A percentile compares a stretch with the other conserved stretches of the same genome.
These are phyloP conservation scores for Arenicola marina DNA, from an alignment of 2,888 invertebrate species.

Conservation along the genomic window DNA sequence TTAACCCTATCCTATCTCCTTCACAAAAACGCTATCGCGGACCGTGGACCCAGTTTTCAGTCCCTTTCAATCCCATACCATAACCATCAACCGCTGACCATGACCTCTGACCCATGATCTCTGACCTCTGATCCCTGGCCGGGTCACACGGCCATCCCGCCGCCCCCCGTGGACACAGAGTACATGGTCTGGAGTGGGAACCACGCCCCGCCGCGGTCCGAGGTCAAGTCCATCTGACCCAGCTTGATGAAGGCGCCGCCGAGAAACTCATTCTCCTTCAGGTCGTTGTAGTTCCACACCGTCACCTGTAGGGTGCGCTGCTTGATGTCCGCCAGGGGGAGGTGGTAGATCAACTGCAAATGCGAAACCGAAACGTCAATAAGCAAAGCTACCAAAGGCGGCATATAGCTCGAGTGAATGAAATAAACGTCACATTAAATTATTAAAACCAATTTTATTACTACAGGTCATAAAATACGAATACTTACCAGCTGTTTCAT, in stretches of 20 bases:
- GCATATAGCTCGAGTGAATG: neutral
- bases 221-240: slow-evolving; percentile 72
- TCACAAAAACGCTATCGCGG: no score
- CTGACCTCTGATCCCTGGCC: no score
- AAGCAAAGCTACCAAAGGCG: no score
- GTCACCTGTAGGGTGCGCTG: slow-evolving; percentile 84
- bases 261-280: slow-evolving; percentile 92
- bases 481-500: no score
- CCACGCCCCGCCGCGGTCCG: slow-evolving; percentile 86
- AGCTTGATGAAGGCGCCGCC: slow-evolving; percentile 88
- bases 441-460: neutral
- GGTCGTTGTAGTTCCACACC: slow-evolving; percentile 90
- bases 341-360: slow-evolving; percentile 80
- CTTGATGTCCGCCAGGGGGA: slow-evolving; percentile 79
- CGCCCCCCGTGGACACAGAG: neutral
- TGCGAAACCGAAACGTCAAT: neutral
- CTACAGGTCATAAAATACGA: no score
- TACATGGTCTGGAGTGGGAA: slow-evolving; percentile 68
- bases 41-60: no score
- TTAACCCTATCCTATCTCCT: no score
- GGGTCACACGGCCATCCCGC: no score
- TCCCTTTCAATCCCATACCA: no score
- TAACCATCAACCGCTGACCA: no score
- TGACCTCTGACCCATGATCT: no score
- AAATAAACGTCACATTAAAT: neutral